These are phyloP conservation scores for Ooceraea biroi DNA, from an alignment of 1,140 invertebrate genomes.

Conservation along the genomic window DNA sequence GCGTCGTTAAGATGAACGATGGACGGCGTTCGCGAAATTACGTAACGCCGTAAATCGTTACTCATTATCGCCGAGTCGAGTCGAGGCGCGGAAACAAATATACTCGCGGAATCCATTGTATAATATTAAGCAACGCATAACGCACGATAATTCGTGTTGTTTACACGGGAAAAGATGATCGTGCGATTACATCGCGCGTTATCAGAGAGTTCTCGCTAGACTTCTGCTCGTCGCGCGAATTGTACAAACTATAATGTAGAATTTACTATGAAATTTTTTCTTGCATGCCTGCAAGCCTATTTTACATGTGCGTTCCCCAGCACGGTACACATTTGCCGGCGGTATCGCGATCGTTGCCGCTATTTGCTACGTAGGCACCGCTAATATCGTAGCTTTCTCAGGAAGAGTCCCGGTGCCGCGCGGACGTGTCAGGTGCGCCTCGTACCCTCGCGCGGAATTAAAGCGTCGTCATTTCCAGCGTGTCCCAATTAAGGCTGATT, in stretches of 20 bases:
- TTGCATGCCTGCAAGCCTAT: background rate
- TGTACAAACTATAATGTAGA: too few species aligned
- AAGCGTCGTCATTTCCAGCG: conserved; percentile 78
- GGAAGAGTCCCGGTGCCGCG: conserved; percentile 7
- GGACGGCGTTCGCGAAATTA: conserved; percentile 7
- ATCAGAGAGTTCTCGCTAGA: background rate
- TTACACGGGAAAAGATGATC: background rate
- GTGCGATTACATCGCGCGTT: background rate
- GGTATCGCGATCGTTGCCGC: conserved; percentile 14
- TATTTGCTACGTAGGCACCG: background rate
- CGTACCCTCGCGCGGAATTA: conserved; percentile 20
- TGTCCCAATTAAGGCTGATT: conserved; percentile 85
- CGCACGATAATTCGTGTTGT: background rate
- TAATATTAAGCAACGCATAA: background rate
- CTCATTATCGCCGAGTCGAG: conserved; percentile 11
- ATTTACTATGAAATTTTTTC: background rate
- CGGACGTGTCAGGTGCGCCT: conserved; percentile 43
- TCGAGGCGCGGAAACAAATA: background rate
- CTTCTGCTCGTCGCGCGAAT: too few species aligned
- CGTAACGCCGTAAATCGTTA: conserved; percentile 25
- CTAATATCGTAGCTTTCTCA: conserved; percentile 19
- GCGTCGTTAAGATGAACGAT: conserved; percentile 38
- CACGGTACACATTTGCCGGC: background rate
- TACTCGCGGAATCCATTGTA: background rate
- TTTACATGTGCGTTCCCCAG: background rate